Conservation (phyloP, 1,140 invertebrate genomes). For the Zaprionus tsacasi region DNA sequence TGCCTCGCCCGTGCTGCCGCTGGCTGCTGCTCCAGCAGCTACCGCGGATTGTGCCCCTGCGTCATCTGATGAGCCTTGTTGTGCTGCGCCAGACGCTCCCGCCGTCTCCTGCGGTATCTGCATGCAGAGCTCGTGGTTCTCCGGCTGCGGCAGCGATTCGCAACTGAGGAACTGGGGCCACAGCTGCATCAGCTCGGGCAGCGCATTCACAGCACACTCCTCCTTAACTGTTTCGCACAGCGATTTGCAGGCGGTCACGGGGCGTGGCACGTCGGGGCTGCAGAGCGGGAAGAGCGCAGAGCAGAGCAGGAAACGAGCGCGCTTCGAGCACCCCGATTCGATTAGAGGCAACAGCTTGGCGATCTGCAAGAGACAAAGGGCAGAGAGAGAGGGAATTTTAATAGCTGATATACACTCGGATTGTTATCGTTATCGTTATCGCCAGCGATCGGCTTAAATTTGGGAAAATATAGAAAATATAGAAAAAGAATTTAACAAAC, state of each 20-base stretch:
- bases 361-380: slow-evolving; percentile 86
- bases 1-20: slow-evolving; percentile 8
- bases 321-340: slow-evolving; percentile 92
- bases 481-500: no score
- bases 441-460: no score
- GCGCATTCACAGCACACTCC: slow-evolving; percentile 88
- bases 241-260: slow-evolving; percentile 94
- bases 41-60: background rate
- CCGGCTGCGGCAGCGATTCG: slow-evolving; percentile 85
- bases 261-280: slow-evolving; percentile 92
- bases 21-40: background rate
- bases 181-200: slow-evolving; percentile 87
- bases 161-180: slow-evolving; percentile 93
- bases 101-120: slow-evolving; percentile 82
- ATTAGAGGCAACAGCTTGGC: slow-evolving; percentile 87
- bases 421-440: background rate
- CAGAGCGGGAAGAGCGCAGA: slow-evolving; percentile 96
- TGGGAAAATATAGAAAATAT: no score
- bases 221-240: slow-evolving; percentile 92
- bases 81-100: background rate
- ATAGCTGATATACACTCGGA: background rate
- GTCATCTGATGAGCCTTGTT: background rate
- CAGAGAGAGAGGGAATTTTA: slow-evolving; percentile 32
- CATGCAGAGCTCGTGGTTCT: slow-evolving; percentile 86
- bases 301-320: slow-evolving; percentile 95